Conservation (phyloP, 2,113 vertebrate genomes). For the Rhea pennata region DNA sequence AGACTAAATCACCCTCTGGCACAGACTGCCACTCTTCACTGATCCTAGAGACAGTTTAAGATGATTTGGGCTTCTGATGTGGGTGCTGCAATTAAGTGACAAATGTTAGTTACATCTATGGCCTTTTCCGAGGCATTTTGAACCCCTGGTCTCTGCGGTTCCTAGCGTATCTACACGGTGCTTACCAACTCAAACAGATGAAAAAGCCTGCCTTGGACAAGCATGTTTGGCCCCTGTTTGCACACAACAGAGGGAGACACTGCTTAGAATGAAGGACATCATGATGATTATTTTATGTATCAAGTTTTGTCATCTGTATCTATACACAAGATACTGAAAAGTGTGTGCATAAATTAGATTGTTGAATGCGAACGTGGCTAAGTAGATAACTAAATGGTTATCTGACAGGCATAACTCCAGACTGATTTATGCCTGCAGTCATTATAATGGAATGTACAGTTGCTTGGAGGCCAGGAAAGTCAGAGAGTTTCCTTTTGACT, state of each 20-base stretch:
- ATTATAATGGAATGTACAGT: constrained; percentile 48
- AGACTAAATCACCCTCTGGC: background rate
- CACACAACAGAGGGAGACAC: fast-evolving
- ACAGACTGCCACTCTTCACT: background rate
- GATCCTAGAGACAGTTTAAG: background rate
- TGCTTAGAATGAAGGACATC: background rate
- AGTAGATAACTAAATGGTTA: background rate
- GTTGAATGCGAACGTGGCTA: background rate
- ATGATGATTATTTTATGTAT: constrained; percentile 26
- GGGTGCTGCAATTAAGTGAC: background rate
- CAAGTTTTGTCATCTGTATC: background rate
- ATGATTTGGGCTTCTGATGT: background rate
- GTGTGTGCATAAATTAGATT: constrained; percentile 22
- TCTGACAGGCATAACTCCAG: constrained; percentile 31
- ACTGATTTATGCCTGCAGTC: constrained; percentile 33
- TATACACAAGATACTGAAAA: background rate
- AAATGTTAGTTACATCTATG: background rate
- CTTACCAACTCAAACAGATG: constrained; percentile 1
- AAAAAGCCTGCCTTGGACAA: background rate
- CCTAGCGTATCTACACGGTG: background rate
- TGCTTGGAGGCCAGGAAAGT: background rate
- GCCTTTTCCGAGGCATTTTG: background rate
- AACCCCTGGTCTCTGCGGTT: background rate
- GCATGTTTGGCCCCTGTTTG: constrained; percentile 18
- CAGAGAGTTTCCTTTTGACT: background rate